Percentiles rank a stretch among this genome's conserved stretches.
Conservation (phyloP, 2,113 vertebrate genomes). For the Mobula hypostoma region DNA sequence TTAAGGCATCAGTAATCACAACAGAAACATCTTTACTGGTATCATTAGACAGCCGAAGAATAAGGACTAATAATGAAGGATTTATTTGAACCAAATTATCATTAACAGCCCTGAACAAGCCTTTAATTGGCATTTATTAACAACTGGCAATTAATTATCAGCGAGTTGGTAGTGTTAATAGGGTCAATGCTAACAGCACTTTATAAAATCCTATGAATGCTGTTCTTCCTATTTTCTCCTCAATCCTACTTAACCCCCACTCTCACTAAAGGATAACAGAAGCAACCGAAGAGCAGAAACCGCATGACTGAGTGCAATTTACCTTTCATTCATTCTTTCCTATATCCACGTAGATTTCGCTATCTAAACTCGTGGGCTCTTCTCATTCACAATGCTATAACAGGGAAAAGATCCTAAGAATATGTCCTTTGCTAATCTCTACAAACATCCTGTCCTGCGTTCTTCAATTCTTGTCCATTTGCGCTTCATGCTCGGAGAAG, state of each 20-base stretch:
- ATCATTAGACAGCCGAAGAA: not conserved
- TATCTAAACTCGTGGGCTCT: not conserved
- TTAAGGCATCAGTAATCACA: not conserved
- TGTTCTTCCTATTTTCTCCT: not conserved
- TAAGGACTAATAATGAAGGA: not conserved
- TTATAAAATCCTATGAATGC: not conserved
- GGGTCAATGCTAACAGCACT: not conserved
- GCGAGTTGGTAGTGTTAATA: constrained; percentile 3
- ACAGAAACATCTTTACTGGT: not conserved
- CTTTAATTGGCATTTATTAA: constrained; percentile 30
- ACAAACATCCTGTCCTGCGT: too few relatives aligned
- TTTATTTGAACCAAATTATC: not conserved
- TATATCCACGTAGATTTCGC: not conserved
- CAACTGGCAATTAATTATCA: constrained; percentile 27
- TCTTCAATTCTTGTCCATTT: not conserved
- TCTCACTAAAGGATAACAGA: not conserved
- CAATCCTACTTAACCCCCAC: not conserved
- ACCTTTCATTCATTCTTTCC: not conserved
- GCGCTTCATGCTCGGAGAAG: not conserved
- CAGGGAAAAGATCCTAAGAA: not conserved
- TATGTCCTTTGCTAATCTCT: not conserved
- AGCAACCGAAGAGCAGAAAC: not conserved
- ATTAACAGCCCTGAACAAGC: not conserved
- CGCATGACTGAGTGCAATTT: constrained; percentile 22
- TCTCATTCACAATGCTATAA: constrained; percentile 25